phyloP scores from a whole-genome alignment of 2,113 vertebrate species.

The Asarcornis scutulata region DNA sequence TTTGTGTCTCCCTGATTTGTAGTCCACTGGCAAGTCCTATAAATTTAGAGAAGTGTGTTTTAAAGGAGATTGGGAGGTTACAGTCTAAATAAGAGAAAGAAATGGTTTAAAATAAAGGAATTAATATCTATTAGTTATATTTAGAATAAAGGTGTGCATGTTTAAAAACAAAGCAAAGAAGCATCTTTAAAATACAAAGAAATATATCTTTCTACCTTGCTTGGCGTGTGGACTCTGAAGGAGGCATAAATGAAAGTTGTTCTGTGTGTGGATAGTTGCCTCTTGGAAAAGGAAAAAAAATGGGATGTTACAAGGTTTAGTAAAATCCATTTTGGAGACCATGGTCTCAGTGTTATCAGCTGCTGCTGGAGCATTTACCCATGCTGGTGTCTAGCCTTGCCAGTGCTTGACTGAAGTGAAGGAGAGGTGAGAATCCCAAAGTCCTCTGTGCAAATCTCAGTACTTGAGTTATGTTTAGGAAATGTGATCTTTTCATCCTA shows the following conservation, averaged over 20 bases:
- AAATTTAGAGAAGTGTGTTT: background rate
- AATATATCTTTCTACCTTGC: background rate
- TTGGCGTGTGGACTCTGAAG: background rate
- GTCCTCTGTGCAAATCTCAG: background rate
- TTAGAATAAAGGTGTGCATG: background rate
- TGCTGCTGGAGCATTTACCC: background rate
- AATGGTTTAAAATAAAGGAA: background rate
- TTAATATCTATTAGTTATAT: background rate
- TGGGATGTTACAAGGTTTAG: background rate
- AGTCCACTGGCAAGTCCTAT: background rate
- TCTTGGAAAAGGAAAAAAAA: background rate
- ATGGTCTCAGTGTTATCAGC: background rate
- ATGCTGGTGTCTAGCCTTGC: background rate
- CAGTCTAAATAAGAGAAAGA: background rate
- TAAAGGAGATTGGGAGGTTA: background rate
- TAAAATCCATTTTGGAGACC: background rate
- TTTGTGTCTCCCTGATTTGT: background rate
- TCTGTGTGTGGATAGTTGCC: background rate
- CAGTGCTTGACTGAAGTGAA: background rate
- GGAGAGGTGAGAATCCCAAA: background rate
- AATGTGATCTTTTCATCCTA: background rate
- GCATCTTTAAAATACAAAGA: background rate
- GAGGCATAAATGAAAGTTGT: background rate
- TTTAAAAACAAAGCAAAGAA: background rate
- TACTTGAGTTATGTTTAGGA: background rate